These are phyloP conservation scores for Nannoperca australis DNA, from an alignment of 2,797 vertebrate species.

Conservation along the genomic window DNA sequence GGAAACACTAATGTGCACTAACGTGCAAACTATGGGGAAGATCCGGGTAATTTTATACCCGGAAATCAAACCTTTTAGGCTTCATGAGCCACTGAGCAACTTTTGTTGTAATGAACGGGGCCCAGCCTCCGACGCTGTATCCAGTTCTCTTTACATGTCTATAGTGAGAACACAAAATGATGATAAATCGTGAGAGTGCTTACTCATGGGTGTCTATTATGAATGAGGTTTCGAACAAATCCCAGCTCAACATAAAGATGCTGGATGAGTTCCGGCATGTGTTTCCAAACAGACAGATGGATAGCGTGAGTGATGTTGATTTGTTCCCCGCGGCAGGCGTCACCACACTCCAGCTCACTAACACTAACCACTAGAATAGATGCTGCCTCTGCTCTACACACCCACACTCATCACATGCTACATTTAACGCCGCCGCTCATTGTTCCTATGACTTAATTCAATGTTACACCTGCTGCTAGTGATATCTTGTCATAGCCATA, in stretches of 20 bases:
- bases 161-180: no score
- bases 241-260: not conserved
- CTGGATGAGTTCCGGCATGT: constrained; percentile 3
- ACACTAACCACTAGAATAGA: constrained; percentile 16
- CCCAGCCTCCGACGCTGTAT: no score
- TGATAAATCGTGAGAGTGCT: not conserved
- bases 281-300: constrained; percentile 50
- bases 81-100: no score
- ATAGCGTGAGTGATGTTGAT: constrained; percentile 48
- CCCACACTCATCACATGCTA: constrained; percentile 39
- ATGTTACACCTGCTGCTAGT: constrained; percentile 48
- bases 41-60: no score
- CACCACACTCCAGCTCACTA: constrained; percentile 40
- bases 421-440: constrained; percentile 60
- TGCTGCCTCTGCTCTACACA: constrained; percentile 16
- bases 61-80: no score
- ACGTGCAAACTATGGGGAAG: no score
- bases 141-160: no score
- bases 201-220: not conserved
- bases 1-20: no score
- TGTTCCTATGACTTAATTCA: constrained; percentile 56
- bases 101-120: no score
- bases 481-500: constrained; percentile 46
- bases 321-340: constrained; percentile 36
- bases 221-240: not conserved